phyloP scores from a whole-genome alignment of 2,113 vertebrate species.

The Siniperca chuatsi region DNA sequence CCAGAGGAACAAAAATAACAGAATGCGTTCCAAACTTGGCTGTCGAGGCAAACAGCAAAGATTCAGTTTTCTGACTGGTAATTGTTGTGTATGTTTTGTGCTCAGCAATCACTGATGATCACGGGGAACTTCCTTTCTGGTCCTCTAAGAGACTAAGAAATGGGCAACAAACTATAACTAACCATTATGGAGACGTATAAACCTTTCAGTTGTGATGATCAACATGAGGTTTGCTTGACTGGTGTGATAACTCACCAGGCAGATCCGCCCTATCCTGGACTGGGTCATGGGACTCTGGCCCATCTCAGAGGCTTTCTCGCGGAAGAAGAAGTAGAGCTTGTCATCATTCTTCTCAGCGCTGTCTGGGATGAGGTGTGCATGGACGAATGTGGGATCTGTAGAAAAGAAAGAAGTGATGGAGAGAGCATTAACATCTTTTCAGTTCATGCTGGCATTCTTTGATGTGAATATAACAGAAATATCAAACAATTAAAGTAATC shows the following conservation, averaged over 20 bases:
- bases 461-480: neutral
- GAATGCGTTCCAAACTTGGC: conserved; percentile 34
- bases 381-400: conserved; percentile 95
- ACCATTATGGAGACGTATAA: conserved; percentile 47
- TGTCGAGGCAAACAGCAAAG: conserved; percentile 30
- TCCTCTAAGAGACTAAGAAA: conserved; percentile 29
- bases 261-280: conserved; percentile 97
- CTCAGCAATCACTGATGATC: conserved; percentile 54
- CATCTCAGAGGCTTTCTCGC: conserved; percentile 94
- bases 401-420: conserved; percentile 21
- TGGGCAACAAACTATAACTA: conserved; percentile 35
- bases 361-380: conserved; percentile 96
- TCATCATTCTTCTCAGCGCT: conserved; percentile 96
- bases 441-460: neutral
- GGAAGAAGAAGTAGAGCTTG: conserved; percentile 99
- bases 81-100: conserved; percentile 13
- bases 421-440: conserved; percentile 6
- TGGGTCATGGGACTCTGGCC: conserved; percentile 94
- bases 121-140: conserved; percentile 42
- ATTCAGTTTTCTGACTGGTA: conserved; percentile 24
- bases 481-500: neutral
- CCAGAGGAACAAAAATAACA: conserved; percentile 38
- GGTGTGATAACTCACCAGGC: conserved; percentile 88
- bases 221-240: conserved; percentile 46
- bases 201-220: conserved; percentile 43